Conservation (phyloP, 2,113 vertebrate species). For the Seriola aureovittata region DNA sequence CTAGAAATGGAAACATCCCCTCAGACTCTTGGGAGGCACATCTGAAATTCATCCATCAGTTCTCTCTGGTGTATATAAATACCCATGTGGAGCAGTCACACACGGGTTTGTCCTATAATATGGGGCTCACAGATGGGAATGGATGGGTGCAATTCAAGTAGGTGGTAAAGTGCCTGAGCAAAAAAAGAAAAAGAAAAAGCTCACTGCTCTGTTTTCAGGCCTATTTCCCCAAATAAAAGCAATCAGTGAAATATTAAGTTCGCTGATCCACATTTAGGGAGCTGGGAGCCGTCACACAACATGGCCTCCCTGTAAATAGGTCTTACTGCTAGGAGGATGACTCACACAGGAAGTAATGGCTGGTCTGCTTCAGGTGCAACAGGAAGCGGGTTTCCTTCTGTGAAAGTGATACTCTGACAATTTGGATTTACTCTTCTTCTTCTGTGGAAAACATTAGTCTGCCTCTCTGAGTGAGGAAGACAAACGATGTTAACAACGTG, state of each 20-base stretch:
- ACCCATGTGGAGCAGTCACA: slow-evolving; percentile 71
- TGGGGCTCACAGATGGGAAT: slow-evolving; percentile 60
- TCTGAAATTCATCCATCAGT: slow-evolving; percentile 82
- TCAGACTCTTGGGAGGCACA: slow-evolving; percentile 70
- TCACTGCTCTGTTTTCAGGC: slow-evolving; percentile 49
- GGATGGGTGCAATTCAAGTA: slow-evolving; percentile 66
- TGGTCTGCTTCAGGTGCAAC: slow-evolving; percentile 40
- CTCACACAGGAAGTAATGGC: slow-evolving; percentile 15
- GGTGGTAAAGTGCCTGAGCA: slow-evolving; percentile 57
- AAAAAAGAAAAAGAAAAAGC: slow-evolving; percentile 23
- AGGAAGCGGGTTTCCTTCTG: slow-evolving; percentile 34
- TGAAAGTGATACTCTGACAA: slow-evolving; percentile 45
- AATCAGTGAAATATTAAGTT: slow-evolving; percentile 70
- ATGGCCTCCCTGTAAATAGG: slow-evolving; percentile 17
- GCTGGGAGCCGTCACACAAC: slow-evolving; percentile 26
- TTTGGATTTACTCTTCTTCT: slow-evolving; percentile 24
- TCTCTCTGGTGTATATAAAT: slow-evolving; percentile 75
- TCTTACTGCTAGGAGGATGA: slow-evolving; percentile 25
- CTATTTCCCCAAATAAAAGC: slow-evolving; percentile 66
- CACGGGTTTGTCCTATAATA: slow-evolving; percentile 68
- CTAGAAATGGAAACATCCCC: slow-evolving; percentile 71
- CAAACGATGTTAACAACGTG: slow-evolving; percentile 35
- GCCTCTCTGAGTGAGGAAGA: slow-evolving; percentile 12
- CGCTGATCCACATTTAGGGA: slow-evolving; percentile 65
- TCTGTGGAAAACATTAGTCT: slow-evolving; percentile 33